Evolutionary conservation across 92 coral and sea anemone species (phyloP), one percentile per base, ranked within the genome.

Genomic region (Ricordea florida): DNA sequence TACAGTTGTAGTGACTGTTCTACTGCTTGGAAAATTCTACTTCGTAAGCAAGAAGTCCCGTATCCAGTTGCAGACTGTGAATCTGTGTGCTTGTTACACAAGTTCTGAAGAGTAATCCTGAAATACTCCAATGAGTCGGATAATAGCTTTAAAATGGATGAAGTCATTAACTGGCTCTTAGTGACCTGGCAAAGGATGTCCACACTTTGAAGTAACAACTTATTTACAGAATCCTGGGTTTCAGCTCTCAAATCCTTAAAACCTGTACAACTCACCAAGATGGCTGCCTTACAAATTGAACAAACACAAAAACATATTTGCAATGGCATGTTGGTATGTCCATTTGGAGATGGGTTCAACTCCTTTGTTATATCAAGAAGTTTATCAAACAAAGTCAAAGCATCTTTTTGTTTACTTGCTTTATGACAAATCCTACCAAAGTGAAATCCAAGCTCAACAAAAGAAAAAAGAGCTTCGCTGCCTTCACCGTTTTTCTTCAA

Each of bases 381-480:
- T 26, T 79, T 64, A 27, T 75, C 85, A 72, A 91, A 60, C 30
- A 87, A 48, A 47, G 40, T 20, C 30, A 36, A 25, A n/a, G 87
- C 85, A 27, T 83, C 72, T 5, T 44, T 59, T 41, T 66, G 21
- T 50, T 42, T 74, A 21, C 70, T 76, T 13, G 77, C 79, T 29
- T 74, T 87, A 21, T 66, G 57, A 21, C 85, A 91, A 35, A 74
- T 50, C 61, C 87, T 83, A 7, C 87, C 85, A 21, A 50, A 69
- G 53, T 83, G 97, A 57, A 83, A 88, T 5, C 97, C 93, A 64
- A 91, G 82, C 52, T 91, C 97, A 77, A 69, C 38, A 5, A 75
- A 36, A 16, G 82, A 26, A 20, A 36, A 45, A 9, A 66, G 11
- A 14, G 76, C 65, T 23, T 67, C 69, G 37, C 3, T 59, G 7